These are phyloP conservation scores for Drosophila ficusphila DNA, from an alignment of 1,140 invertebrate species.

Conservation along the genomic window DNA sequence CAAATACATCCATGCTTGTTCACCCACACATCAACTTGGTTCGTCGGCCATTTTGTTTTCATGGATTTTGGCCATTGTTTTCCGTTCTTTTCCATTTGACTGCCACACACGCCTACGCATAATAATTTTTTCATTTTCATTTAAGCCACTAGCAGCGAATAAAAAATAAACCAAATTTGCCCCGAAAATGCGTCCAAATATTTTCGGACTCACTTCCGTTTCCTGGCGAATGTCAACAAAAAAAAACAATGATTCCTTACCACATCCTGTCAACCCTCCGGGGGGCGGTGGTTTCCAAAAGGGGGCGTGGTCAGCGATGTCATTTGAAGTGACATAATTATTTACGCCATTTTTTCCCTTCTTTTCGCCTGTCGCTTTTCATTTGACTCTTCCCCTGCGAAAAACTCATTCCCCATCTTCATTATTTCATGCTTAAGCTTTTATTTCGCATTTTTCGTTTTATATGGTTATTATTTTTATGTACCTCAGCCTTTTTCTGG, in stretches of 20 bases:
- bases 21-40: constrained; percentile 32
- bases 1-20: neutral
- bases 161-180: constrained; percentile 28
- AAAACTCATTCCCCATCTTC: neutral
- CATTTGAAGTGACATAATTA: constrained; percentile 61
- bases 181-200: constrained; percentile 67
- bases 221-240: constrained; percentile 24
- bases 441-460: constrained; percentile 42
- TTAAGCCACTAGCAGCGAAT: constrained; percentile 18
- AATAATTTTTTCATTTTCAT: constrained; percentile 75
- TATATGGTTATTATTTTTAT: constrained; percentile 39
- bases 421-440: constrained; percentile 65
- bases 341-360: constrained; percentile 47
- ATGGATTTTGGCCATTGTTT: constrained; percentile 38
- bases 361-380: constrained; percentile 39
- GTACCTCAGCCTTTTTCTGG: constrained; percentile 29
- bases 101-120: constrained; percentile 64
- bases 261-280: constrained; percentile 42
- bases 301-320: constrained; percentile 33
- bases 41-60: constrained; percentile 74
- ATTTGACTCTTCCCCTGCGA: constrained; percentile 21
- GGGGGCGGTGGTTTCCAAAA: neutral
- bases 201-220: constrained; percentile 69
- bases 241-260: no score
- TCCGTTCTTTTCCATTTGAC: constrained; percentile 29